Evolutionary conservation across 2,797 vertebrate species (phyloP), one percentile per base, ranked within the genome.

Genomic region (Scolopax rusticola): DNA sequence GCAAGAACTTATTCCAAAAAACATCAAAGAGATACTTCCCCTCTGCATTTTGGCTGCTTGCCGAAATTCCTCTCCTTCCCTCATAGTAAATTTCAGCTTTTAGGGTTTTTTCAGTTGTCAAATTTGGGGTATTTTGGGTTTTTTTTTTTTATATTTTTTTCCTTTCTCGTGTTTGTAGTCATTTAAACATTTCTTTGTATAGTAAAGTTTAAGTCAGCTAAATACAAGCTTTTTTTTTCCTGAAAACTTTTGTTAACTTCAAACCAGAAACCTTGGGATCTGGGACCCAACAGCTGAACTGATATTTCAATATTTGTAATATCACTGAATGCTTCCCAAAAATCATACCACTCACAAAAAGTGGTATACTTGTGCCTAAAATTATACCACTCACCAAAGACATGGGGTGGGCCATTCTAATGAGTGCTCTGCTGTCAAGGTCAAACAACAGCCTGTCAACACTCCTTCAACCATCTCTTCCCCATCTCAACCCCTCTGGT

Each of bases 101-200:
- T 27, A 5, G 30, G 12, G 2, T 11, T 45, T 70, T 41, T 60
- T 32, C 10, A 1, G 1, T 27, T 28, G 4, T 12, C 51, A 30
- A 16, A 17, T 53, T 53, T 53, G 27, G 51, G 51, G 51, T 40
- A 4, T 51, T 76, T 12, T 19, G 32, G 32, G 24, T 24, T 33
- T 6, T 33, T 21, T 8, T 18, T 8, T 25, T 33, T 41, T 59
- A 36, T 36, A 36, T 36, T 36, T 36, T 74, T 38, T 19, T 6
- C 0, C 3, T 30, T 41, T 51, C 50, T 33, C 3, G 3, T 10
- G 1, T 36, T 47, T 65, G 12, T 21, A 59, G 40, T 17, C 18
- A 11, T 24, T 24, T 18, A 84, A 80, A 73, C 38, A 8, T 36
- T 76, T 40, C 5, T 59, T 84, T 43, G 8, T 16, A 16, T 25